phyloP scores from a whole-genome alignment of 1,140 invertebrate genomes.

The Zaprionus nigranus region DNA sequence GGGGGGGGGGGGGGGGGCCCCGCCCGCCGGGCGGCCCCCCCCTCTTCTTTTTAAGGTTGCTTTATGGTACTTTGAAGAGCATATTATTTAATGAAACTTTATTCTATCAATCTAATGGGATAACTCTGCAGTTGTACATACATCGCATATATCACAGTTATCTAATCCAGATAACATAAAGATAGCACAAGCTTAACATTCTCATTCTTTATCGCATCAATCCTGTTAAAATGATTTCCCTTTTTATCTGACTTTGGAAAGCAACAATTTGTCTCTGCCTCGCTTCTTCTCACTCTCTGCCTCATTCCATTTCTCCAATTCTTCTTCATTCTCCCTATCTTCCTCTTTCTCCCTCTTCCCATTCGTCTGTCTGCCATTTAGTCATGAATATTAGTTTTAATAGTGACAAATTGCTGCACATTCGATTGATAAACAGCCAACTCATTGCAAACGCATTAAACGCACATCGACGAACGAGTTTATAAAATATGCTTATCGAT shows the following conservation, averaged over 20 bases:
- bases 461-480: conserved; percentile 18
- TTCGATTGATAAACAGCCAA: conserved; percentile 45
- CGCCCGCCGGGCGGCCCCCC: too few species aligned
- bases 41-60: too few species aligned
- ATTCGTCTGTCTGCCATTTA: not conserved
- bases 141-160: too few species aligned
- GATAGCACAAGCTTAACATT: too few species aligned
- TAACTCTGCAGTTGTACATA: too few species aligned
- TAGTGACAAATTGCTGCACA: conserved; percentile 44
- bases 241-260: not conserved
- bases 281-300: not conserved
- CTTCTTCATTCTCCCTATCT: not conserved
- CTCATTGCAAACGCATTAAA: conserved; percentile 10
- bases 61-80: too few species aligned
- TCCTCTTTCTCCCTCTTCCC: not conserved
- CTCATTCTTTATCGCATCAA: too few species aligned
- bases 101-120: too few species aligned
- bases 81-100: too few species aligned
- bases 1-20: too few species aligned
- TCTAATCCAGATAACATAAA: too few species aligned
- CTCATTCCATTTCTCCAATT: not conserved
- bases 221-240: not conserved
- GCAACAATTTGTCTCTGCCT: not conserved
- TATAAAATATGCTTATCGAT: conserved; percentile 52
- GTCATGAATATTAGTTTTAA: conserved; percentile 42